Percentiles rank a stretch among this genome's conserved stretches.
Conservation (phyloP, 2,888 invertebrate genomes). For the Beris morrisii region DNA sequence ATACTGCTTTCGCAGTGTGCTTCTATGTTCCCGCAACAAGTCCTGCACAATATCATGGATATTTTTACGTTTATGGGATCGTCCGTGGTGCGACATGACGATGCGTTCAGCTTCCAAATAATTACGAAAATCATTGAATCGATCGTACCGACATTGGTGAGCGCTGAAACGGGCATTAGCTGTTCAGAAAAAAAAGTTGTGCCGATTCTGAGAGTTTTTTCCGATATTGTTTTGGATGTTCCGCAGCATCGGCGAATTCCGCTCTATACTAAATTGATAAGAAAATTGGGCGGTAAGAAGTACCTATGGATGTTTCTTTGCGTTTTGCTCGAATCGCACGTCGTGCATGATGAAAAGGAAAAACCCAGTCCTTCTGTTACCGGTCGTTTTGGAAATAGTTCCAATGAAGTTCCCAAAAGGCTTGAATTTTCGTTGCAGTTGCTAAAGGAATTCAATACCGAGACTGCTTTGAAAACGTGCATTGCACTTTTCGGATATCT, state of each 20-base stretch:
- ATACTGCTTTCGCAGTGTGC: slow-evolving; percentile 80
- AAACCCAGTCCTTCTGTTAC: slow-evolving; percentile 46
- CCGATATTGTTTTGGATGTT: slow-evolving; percentile 87
- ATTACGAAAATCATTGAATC: slow-evolving; percentile 88
- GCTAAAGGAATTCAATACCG: slow-evolving; percentile 66
- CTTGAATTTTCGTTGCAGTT: slow-evolving; percentile 71
- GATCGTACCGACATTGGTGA: slow-evolving; percentile 81
- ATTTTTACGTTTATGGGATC: slow-evolving; percentile 98
- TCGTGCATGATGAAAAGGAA: slow-evolving; percentile 61
- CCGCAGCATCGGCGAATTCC: slow-evolving; percentile 88
- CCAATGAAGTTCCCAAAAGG: slow-evolving; percentile 60
- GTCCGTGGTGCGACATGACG: slow-evolving; percentile 88
- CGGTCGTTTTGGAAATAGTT: slow-evolving; percentile 50
- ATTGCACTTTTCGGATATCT: slow-evolving; percentile 69
- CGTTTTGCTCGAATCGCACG: slow-evolving; percentile 71
- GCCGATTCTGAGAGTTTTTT: slow-evolving; percentile 83
- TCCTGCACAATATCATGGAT: slow-evolving; percentile 91
- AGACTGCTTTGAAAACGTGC: slow-evolving; percentile 65
- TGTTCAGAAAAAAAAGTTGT: slow-evolving; percentile 58
- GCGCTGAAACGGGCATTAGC: slow-evolving; percentile 50
- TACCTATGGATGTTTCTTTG: slow-evolving; percentile 74
- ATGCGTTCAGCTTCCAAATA: slow-evolving; percentile 92
- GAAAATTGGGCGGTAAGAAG: slow-evolving; percentile 66
- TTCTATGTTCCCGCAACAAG: slow-evolving; percentile 75
- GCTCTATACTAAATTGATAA: slow-evolving; percentile 77